Evolutionary conservation across 2,888 invertebrate genomes (phyloP), one percentile per base, ranked within the genome.

Genomic region (Patella ulyssiponensis): DNA sequence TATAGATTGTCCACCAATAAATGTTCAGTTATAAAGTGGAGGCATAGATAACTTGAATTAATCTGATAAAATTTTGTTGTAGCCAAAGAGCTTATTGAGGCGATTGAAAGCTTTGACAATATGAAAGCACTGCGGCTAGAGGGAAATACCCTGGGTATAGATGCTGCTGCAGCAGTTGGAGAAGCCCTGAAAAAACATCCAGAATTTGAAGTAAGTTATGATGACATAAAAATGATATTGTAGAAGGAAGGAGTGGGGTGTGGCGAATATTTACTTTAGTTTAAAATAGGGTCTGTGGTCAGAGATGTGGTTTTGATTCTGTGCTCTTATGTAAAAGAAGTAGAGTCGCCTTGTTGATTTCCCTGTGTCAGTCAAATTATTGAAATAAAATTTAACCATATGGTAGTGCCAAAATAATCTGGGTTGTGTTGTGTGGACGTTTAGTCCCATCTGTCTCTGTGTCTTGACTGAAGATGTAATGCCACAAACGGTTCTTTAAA

Each of bases 111-210:
- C 75, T 95, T 95, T 87, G 91, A 93, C 0, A 92, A 94, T 56
- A 93, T 98, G 77, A 93, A 94, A 76, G 95, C 93, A 84, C 93
- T 99, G 9, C 95, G 96, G 77, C 93, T 98, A 56, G 97, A 97
- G 83, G 98, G 98, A 11, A 98, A 98, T 90, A 98, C 98, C 0
- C 92, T 98, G 33, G 98, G 98, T 0, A 96, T 97, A 15, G 95
- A 95, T 20, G 98, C 98, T 0, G 96, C 98, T 0, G 94, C 95
- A 88, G 96, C 94, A 1, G 95, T 99, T 77, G 96, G 96, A 0
- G 94, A 95, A 88, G 95, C 96, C 0, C 92, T 98, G 70, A 94
- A 95, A 85, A 93, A 93, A 23, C 96, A 96, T 85, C 95, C 95
- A 0, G 95, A 96, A 89, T 94, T 96, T 81, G 86, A 92, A 86